Conservation (phyloP, 2,797 vertebrate genomes). For the Rhincodon typus region DNA sequence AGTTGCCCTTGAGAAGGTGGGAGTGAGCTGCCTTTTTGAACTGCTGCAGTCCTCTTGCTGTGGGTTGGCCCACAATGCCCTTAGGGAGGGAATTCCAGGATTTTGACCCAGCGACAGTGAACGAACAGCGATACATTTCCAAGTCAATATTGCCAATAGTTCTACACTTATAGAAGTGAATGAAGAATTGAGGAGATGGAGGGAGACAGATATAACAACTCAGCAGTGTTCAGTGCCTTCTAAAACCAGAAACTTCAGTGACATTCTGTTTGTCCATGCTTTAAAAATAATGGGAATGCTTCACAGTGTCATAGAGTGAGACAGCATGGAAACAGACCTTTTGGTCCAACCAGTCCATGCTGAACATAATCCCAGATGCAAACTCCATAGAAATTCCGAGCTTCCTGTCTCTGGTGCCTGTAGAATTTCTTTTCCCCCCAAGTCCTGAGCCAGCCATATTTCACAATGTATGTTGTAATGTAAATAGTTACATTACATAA, state of each 20-base stretch:
- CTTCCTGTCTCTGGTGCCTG: background rate
- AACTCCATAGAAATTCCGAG: background rate
- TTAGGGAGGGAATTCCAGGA: too few relatives aligned
- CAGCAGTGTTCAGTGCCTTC: background rate
- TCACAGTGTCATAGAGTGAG: background rate
- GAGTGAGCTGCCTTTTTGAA: too few relatives aligned
- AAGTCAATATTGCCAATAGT: background rate
- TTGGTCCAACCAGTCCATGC: too few relatives aligned
- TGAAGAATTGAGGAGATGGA: background rate
- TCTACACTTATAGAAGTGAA: background rate
- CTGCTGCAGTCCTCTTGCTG: too few relatives aligned
- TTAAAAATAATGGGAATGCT: background rate
- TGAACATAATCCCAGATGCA: too few relatives aligned
- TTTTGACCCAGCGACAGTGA: too few relatives aligned
- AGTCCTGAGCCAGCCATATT: background rate
- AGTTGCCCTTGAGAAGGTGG: too few relatives aligned
- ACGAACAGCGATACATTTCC: too few relatives aligned
- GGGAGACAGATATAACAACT: background rate
- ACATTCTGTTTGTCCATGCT: background rate
- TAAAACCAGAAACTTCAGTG: background rate
- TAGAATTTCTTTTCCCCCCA: background rate
- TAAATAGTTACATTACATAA: background rate
- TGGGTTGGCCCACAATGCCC: too few relatives aligned
- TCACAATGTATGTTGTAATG: background rate
- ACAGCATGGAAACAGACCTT: too few relatives aligned